Evolutionary conservation across 2,113 vertebrate genomes (phyloP).

Genomic region (Mesoclemmys tuberculata): DNA sequence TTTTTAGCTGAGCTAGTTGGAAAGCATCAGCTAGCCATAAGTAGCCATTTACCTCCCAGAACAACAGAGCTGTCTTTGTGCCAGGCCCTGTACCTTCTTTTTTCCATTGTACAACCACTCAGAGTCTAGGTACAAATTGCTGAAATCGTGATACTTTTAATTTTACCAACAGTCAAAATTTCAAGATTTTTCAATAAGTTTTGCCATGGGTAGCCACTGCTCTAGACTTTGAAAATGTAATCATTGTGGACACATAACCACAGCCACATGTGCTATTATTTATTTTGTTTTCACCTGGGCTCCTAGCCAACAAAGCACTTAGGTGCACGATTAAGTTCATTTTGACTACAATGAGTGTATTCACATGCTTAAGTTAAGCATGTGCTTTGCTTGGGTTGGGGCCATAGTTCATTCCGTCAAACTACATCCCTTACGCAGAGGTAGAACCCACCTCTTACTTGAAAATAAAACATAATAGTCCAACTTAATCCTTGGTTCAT

Average conservation of each 20-base stretch:
- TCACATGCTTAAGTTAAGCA: neutral
- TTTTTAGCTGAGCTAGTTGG: neutral
- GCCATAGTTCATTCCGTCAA: neutral
- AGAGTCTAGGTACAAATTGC: neutral
- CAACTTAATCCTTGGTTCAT: neutral
- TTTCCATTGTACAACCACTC: neutral
- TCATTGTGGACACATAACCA: neutral
- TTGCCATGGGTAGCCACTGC: neutral
- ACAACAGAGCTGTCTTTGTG: neutral
- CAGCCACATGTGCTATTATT: neutral
- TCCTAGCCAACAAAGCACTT: neutral
- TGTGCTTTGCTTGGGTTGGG: neutral
- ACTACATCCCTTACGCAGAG: neutral
- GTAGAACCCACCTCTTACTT: neutral
- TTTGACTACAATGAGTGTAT: neutral
- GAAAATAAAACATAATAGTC: neutral
- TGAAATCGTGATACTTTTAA: slow-evolving; percentile 23
- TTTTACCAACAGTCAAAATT: slow-evolving; percentile 11
- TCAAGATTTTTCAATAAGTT: slow-evolving; percentile 7
- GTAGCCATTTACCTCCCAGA: neutral
- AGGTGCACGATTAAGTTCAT: neutral
- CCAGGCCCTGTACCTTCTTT: neutral
- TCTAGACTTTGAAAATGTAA: slow-evolving; percentile 2
- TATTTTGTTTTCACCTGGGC: neutral
- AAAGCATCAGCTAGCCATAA: neutral